Conservation (phyloP, 2,888 invertebrate species). For the Slavum lentiscoides region DNA sequence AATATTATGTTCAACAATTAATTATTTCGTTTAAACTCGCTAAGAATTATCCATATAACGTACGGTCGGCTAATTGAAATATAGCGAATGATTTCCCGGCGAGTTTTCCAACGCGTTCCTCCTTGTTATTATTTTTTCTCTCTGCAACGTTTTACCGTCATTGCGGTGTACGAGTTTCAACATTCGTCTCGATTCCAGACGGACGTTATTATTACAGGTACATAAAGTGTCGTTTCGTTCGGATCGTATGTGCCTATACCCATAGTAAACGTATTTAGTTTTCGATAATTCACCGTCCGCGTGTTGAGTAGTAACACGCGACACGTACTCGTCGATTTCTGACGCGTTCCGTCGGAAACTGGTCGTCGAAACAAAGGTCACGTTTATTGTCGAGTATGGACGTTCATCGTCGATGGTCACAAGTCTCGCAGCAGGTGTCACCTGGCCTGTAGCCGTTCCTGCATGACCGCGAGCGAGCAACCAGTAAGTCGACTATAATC, state of each 20-base stretch:
- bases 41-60: no score
- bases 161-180: no score
- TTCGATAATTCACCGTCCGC: neutral
- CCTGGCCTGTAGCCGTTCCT: slow-evolving; percentile 22
- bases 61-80: no score
- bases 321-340: neutral
- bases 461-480: slow-evolving; percentile 31
- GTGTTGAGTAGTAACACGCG: neutral
- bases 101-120: no score
- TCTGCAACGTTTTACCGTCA: no score
- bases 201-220: no score
- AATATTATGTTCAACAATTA: no score
- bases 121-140: no score
- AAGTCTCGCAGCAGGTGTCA: slow-evolving; percentile 43
- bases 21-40: no score
- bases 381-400: neutral
- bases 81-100: no score
- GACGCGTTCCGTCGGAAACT: slow-evolving; percentile 21
- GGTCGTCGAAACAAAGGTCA: slow-evolving; percentile 44
- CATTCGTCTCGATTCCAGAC: no score
- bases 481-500: slow-evolving; percentile 3
- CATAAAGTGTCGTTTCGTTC: no score
- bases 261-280: neutral
- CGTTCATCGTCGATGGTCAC: slow-evolving; percentile 33
- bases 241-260: neutral